A percentile compares a stretch with the other conserved stretches of the same genome.
These are phyloP conservation scores for Eriocheir sinensis DNA, from an alignment of 1,140 invertebrate species.

Conservation along the genomic window DNA sequence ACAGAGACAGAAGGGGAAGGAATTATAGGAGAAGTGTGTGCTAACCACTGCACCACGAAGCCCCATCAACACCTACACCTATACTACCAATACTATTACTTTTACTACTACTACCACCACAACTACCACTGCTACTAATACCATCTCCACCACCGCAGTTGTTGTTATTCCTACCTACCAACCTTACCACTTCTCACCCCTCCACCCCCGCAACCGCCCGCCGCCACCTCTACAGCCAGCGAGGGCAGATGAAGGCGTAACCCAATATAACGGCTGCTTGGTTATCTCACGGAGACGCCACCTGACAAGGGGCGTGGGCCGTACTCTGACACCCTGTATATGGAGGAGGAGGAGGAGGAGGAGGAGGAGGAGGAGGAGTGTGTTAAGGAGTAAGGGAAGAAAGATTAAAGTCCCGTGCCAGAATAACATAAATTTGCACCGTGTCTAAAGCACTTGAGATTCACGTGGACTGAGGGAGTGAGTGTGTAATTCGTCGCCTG, in stretches of 20 bases:
- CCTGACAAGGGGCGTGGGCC: not conserved
- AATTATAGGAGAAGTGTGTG: too few relatives aligned
- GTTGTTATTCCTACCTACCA: not conserved
- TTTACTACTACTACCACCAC: too few relatives aligned
- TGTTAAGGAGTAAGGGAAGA: not conserved
- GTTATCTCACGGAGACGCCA: not conserved
- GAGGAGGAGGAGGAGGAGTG: not conserved
- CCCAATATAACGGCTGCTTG: not conserved
- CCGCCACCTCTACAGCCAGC: not conserved
- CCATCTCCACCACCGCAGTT: too few relatives aligned
- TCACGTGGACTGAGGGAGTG: not conserved
- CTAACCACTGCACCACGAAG: too few relatives aligned
- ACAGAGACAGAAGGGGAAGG: too few relatives aligned
- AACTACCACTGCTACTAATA: too few relatives aligned
- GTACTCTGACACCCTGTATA: constrained; percentile 3
- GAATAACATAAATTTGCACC: not conserved
- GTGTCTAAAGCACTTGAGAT: not conserved
- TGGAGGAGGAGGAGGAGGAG: not conserved
- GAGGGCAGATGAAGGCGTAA: not conserved
- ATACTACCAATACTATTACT: too few relatives aligned
- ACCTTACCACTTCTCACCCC: not conserved
- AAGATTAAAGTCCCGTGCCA: constrained; percentile 9
- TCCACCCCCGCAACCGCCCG: not conserved
- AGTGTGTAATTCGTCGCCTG: too few relatives aligned
- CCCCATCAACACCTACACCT: too few relatives aligned